Evolutionary conservation across 2,113 vertebrate genomes (phyloP).

Genomic region (Zosterops hypoxanthus): DNA sequence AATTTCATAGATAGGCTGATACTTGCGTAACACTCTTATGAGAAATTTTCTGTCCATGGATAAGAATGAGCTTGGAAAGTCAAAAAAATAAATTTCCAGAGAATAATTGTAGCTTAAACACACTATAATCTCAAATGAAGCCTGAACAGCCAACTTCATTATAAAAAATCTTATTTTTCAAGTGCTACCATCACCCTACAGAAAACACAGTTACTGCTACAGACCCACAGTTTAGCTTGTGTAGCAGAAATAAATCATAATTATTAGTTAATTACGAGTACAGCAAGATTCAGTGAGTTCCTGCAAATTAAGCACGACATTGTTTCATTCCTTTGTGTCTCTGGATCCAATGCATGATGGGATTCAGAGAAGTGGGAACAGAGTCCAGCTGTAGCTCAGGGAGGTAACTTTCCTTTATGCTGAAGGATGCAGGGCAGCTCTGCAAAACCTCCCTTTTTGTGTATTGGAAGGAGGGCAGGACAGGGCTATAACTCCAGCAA

Average conservation of each 20-base stretch:
- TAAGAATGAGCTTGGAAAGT: neutral
- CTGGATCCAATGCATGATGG: neutral
- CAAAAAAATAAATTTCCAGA: neutral
- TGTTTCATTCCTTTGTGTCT: neutral
- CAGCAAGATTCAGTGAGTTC: neutral
- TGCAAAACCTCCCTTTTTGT: neutral
- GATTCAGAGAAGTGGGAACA: neutral
- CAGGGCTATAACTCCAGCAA: neutral
- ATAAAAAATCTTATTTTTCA: neutral
- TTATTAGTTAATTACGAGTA: neutral
- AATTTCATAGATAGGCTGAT: neutral
- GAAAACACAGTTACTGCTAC: neutral
- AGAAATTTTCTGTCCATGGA: neutral
- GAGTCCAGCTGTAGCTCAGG: neutral
- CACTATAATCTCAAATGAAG: neutral
- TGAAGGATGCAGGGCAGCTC: neutral
- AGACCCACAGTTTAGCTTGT: neutral
- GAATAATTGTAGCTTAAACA: neutral
- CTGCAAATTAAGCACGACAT: neutral
- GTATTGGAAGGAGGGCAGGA: neutral
- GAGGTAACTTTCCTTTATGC: neutral
- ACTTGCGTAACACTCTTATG: neutral
- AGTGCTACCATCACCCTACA: neutral
- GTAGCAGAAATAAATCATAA: neutral
- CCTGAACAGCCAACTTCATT: neutral